Evolutionary conservation across 92 coral and sea anemone species (phyloP).

Genomic region (Umimayanthus kanabou): DNA sequence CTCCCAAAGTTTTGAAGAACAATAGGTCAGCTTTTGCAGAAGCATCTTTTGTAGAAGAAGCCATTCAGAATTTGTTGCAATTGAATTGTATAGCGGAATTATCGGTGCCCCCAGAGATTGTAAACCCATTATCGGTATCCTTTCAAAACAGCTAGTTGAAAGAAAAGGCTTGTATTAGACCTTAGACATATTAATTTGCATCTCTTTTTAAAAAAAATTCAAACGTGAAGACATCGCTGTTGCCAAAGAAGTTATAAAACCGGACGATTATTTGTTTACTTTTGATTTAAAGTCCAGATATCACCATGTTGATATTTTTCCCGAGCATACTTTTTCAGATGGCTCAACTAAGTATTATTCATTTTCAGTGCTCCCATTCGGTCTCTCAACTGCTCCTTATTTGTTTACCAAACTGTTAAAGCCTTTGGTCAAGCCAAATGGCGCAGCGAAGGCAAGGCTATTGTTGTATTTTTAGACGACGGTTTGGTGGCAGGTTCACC

Average conservation of each 20-base stretch:
- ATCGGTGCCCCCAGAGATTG: constrained; percentile 12
- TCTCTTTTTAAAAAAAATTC: constrained; percentile 42
- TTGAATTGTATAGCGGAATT: neutral
- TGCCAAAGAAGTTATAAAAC: constrained; percentile 26
- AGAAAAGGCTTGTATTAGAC: constrained; percentile 45
- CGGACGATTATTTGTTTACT: constrained; percentile 53
- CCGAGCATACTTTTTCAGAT: constrained; percentile 34
- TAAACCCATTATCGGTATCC: constrained; percentile 31
- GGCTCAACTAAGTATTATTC: constrained; percentile 28
- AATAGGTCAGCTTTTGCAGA: constrained; percentile 25
- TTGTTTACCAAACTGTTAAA: constrained; percentile 46
- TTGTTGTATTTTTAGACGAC: constrained; percentile 53
- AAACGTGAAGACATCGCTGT: constrained; percentile 39
- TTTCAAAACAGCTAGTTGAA: constrained; percentile 19
- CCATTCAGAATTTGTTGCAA: constrained; percentile 8
- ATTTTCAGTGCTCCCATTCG: constrained; percentile 51
- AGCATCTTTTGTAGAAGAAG: constrained; percentile 13
- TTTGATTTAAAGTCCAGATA: constrained; percentile 54
- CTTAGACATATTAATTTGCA: constrained; percentile 55
- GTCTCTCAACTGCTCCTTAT: constrained; percentile 46
- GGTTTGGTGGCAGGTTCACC: constrained; percentile 40
- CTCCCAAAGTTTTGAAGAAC: constrained; percentile 2
- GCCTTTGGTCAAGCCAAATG: constrained; percentile 35
- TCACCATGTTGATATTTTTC: constrained; percentile 46
- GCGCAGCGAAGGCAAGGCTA: constrained; percentile 37